phyloP scores from a whole-genome alignment of 2,888 invertebrate species.

The Antheraea assamensis region DNA sequence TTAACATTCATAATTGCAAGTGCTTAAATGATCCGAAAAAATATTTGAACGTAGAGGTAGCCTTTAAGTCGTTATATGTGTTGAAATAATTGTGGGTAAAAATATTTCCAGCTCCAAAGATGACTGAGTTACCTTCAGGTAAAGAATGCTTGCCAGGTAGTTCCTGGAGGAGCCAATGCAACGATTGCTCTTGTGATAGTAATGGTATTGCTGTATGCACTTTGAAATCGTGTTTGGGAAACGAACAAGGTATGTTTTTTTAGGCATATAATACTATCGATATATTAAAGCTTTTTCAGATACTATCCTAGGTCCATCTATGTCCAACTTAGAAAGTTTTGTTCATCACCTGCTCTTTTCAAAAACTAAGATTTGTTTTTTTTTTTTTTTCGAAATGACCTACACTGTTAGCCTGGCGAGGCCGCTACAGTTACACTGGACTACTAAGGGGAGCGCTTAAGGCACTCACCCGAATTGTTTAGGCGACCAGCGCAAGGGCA shows the following conservation, averaged over 20 bases:
- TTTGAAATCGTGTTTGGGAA: background rate
- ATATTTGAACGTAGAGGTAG: too few relatives aligned
- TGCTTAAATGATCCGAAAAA: too few relatives aligned
- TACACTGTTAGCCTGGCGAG: too few relatives aligned
- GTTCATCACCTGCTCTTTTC: too few relatives aligned
- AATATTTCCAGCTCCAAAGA: slow-evolving; percentile 13
- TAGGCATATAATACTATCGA: background rate
- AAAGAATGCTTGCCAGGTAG: slow-evolving; percentile 12
- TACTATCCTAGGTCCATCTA: background rate
- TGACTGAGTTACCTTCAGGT: background rate
- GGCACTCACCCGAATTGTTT: too few relatives aligned
- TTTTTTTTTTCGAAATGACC: too few relatives aligned
- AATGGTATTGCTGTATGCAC: background rate
- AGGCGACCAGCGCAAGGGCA: too few relatives aligned
- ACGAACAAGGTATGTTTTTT: background rate
- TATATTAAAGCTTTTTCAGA: background rate
- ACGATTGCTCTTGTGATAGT: slow-evolving; percentile 2
- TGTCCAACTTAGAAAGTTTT: background rate
- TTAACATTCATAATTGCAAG: too few relatives aligned
- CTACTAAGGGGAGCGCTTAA: too few relatives aligned
- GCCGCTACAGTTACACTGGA: too few relatives aligned
- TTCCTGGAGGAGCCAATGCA: slow-evolving; percentile 11
- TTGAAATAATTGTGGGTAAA: background rate
- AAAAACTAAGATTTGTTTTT: too few relatives aligned
- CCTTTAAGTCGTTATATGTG: background rate